Evolutionary conservation across 2,888 invertebrate genomes (phyloP).

Genomic region (Trilocha varians): DNA sequence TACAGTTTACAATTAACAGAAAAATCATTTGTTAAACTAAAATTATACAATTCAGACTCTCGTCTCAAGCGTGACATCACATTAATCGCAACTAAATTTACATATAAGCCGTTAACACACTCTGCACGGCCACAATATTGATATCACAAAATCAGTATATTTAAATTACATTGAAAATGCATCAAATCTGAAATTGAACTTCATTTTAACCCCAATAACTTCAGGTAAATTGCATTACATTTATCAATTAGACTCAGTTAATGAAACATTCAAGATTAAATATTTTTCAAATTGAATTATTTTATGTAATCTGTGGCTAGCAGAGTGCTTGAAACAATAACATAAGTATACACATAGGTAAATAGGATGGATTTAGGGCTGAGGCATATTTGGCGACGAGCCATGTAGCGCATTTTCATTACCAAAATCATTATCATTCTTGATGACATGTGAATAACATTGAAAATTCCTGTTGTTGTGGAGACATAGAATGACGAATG

Average conservation of each 20-base stretch:
- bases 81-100: conserved; percentile 55
- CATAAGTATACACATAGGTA: conserved; percentile 50
- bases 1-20: conserved; percentile 39
- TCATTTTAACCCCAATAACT: no score
- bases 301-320: neutral
- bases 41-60: conserved; percentile 42
- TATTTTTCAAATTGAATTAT: no score
- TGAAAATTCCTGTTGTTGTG: no score
- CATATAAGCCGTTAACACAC: conserved; percentile 37
- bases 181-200: neutral
- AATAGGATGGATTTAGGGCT: conserved; percentile 61
- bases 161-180: neutral
- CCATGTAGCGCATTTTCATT: no score
- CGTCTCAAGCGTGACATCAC: conserved; percentile 49
- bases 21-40: conserved; percentile 32
- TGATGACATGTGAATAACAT: no score
- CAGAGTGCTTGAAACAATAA: conserved; percentile 11
- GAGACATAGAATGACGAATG: no score
- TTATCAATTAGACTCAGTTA: no score
- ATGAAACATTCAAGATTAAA: no score
- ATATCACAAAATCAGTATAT: neutral
- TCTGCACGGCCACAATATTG: neutral
- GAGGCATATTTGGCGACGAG: no score
- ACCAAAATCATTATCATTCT: no score
- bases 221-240: no score